These are phyloP conservation scores for Dioctria linearis DNA, from an alignment of 2,888 invertebrate species.

Conservation along the genomic window DNA sequence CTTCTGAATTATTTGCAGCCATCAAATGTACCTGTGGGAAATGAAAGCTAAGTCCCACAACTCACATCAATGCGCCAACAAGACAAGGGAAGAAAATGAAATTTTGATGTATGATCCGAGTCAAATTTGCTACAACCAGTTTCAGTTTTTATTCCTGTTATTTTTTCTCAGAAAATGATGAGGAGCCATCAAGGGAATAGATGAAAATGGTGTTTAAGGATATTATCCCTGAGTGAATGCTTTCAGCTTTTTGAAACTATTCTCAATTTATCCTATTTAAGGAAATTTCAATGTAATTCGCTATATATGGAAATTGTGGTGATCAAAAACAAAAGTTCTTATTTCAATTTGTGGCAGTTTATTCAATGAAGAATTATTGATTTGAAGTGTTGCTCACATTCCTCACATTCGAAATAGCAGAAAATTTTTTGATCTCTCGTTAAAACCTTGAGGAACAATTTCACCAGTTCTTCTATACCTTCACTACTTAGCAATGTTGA, in stretches of 20 bases:
- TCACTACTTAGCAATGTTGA: too few relatives aligned
- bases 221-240: conserved; percentile 36
- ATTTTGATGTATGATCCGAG: conserved; percentile 48
- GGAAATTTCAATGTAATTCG: conserved; percentile 10
- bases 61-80: conserved; percentile 38
- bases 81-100: conserved; percentile 46
- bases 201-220: conserved; percentile 39
- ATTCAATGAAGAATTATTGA: too few relatives aligned
- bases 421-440: too few relatives aligned
- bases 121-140: conserved; percentile 28
- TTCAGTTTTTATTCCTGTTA: conserved; percentile 15
- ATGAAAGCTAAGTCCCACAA: conserved; percentile 48
- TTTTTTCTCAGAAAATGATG: conserved; percentile 33
- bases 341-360: too few relatives aligned
- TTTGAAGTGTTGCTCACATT: too few relatives aligned
- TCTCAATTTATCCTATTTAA: not conserved
- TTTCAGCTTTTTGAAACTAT: conserved; percentile 1
- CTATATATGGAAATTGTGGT: too few relatives aligned
- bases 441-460: too few relatives aligned
- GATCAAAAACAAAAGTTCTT: too few relatives aligned
- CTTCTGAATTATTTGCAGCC: conserved; percentile 45
- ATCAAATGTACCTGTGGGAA: conserved; percentile 49
- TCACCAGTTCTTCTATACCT: too few relatives aligned
- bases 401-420: too few relatives aligned
- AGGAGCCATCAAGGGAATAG: conserved; percentile 36